Evolutionary conservation across 2,113 vertebrate species (phyloP), one percentile per base, ranked within the genome.

Genomic region (Myotis lucifugus): DNA sequence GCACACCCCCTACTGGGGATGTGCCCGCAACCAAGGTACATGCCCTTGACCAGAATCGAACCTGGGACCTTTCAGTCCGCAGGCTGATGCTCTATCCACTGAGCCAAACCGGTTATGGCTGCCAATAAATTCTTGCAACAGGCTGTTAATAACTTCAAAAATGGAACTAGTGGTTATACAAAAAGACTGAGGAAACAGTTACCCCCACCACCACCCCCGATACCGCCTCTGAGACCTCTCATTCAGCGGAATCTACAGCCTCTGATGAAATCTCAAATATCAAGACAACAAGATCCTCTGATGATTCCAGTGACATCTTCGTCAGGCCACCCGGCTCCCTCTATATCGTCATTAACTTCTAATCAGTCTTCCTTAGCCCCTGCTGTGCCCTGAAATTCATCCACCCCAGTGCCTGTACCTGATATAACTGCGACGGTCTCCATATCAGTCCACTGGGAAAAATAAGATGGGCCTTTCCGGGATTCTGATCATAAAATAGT

Each of bases 111-210:
- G 37, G 37, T 37, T 37, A 37, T 37, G 37, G 37, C 4, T 37
- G 37, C 99, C 94, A 99, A 99, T 97, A 99, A 99, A 97, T 99
- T 99, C 96, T 98, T 99, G 66, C 98, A 99, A 94, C 99, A 99
- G 99, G 99, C 99, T 95, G 99, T 99, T 54, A 99, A 99, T 97
- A 99, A 99, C 97, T 99, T 99, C 97, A 99, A 99, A 97, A 99
- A 99, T 46, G 99, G 99, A 97, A 99, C 98, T 40, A 1, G 40
- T 0, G 99, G 99, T 76, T 98, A 98, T 95, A 98, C 98, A 0
- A 99, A 99, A 97, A 98, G 98, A 88, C 97, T 98, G 42, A 98
- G 97, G 54, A 99, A 98, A 94, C 98, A 98, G 88, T 96, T 98
- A 52, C 97, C 98, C 70, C 98, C 98, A 78, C 93, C 97, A 0